Conservation (phyloP, 1,140 invertebrate species). For the Drosophila trapezifrons region DNA sequence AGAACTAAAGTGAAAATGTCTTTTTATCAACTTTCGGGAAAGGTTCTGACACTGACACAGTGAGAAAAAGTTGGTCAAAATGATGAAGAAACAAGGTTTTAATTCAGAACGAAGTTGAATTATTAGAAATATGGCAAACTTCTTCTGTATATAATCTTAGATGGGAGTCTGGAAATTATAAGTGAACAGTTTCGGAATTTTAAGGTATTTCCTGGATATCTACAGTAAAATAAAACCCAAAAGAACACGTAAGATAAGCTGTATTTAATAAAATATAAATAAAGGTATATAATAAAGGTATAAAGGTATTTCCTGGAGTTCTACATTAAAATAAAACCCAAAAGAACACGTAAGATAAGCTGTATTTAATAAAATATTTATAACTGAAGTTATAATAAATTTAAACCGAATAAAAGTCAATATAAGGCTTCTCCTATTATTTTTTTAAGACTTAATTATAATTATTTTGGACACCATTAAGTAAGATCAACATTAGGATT, state of each 20-base stretch:
- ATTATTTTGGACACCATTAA: no score
- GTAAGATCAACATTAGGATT: no score
- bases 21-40: slow-evolving; percentile 47
- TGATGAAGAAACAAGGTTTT: background rate
- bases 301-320: no score
- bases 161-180: background rate
- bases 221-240: no score
- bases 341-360: no score
- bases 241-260: no score
- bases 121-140: background rate
- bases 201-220: background rate
- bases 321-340: no score
- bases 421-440: no score
- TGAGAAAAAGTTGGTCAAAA: background rate
- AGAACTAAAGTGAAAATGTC: slow-evolving; percentile 64
- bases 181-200: background rate
- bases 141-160: background rate
- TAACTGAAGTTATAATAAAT: no score
- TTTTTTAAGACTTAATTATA: background rate
- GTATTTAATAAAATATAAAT: background rate
- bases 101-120: background rate
- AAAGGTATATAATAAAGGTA: no score
- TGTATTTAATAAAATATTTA: no score
- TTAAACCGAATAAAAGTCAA: no score
- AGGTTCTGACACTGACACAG: slow-evolving; percentile 16